phyloP scores from a whole-genome alignment of 2,113 vertebrate genomes.

The Hypocryptadius cinnamomeus region DNA sequence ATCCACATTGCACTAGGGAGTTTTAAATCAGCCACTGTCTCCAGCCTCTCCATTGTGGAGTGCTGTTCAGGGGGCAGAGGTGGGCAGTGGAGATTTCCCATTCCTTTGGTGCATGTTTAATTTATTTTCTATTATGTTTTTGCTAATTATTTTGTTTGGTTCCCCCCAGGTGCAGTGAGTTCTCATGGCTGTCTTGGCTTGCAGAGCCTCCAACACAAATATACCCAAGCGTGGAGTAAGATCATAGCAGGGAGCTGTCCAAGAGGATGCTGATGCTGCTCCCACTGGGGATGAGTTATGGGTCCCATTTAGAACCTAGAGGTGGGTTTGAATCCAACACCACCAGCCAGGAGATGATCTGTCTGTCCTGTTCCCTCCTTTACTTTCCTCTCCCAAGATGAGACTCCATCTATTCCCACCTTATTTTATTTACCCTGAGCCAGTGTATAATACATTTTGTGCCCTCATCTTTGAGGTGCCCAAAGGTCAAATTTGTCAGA shows the following conservation, averaged over 20 bases:
- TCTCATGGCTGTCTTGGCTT: not conserved
- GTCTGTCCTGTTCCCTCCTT: not conserved
- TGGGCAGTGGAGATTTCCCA: not conserved
- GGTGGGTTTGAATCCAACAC: not conserved
- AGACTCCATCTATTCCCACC: not conserved
- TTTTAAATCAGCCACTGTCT: not conserved
- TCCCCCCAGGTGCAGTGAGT: not conserved
- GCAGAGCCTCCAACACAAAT: not conserved
- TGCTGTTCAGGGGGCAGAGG: not conserved
- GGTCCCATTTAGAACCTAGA: not conserved
- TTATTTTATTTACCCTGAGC: not conserved
- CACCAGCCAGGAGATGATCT: not conserved
- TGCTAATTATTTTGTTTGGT: not conserved
- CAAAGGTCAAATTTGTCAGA: not conserved
- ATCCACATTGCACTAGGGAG: not conserved
- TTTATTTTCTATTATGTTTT: not conserved
- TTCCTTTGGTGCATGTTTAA: not conserved
- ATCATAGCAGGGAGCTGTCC: not conserved
- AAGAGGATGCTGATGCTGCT: not conserved
- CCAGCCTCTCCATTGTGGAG: not conserved
- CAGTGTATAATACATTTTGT: not conserved
- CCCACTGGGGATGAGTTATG: not conserved
- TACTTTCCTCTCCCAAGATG: not conserved
- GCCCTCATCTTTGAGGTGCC: not conserved
- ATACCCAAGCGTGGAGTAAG: not conserved